Evolutionary conservation across 2,113 vertebrate genomes (phyloP).

Genomic region (Seriola quinqueradiata): DNA sequence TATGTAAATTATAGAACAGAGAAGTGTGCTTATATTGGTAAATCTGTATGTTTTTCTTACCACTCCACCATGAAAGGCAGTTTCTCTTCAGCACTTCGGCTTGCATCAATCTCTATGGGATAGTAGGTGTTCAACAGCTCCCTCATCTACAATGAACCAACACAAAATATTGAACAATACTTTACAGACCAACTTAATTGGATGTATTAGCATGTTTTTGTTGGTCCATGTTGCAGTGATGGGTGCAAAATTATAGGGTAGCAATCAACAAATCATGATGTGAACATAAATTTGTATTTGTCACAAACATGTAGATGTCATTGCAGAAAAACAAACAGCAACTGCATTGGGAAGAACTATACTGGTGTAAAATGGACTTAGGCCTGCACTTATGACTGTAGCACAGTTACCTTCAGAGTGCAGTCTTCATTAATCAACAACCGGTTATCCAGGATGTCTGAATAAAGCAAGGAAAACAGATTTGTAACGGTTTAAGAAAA

Average conservation of each 20-base stretch:
- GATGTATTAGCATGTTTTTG: background rate
- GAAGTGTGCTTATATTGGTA: background rate
- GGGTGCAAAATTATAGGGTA: background rate
- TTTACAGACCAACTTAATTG: background rate
- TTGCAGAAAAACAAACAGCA: no score
- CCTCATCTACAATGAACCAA: conserved; percentile 80
- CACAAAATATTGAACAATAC: background rate
- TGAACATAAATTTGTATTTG: background rate
- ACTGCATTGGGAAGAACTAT: background rate
- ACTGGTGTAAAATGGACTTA: background rate
- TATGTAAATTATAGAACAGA: no score
- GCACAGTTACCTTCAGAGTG: conserved; percentile 82
- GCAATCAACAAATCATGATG: background rate
- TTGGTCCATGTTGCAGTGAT: background rate
- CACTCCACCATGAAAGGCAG: conserved; percentile 91
- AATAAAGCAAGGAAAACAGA: background rate
- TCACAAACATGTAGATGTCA: no score
- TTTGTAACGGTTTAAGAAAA: background rate
- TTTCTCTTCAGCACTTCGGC: conserved; percentile 86
- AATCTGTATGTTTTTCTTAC: conserved; percentile 77
- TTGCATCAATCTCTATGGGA: conserved; percentile 91
- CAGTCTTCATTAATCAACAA: conserved; percentile 87
- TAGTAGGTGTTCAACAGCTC: conserved; percentile 89
- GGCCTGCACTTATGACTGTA: background rate
- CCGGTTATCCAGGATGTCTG: conserved; percentile 90